Evolutionary conservation across 2,888 invertebrate genomes (phyloP), one percentile per base, ranked within the genome.

Genomic region (Temnothorax ravouxi): DNA sequence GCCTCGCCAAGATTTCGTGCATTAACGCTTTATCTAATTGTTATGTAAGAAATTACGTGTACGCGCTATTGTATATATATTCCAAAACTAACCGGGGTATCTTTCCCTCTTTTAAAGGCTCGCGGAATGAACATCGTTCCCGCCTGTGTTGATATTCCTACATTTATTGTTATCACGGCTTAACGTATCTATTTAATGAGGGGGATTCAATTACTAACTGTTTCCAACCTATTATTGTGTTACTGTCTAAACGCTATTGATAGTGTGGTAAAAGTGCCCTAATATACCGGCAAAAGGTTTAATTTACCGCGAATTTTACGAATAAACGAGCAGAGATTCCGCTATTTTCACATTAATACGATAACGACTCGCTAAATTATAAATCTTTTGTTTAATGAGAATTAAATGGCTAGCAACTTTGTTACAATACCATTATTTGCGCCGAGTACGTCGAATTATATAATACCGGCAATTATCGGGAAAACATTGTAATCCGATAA

Each of bases 351-450:
- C 74, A 47, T 44, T 77, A 82, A 82, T 62, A 47, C 77, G 56
- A 66, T 79, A 61, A 67, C 77, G 13, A 61, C 4, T 29, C 52
- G 67, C 9, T 79, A 69, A 79, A 83, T 83, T 79, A 79, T 83
- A 67, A 79, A 79, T 79, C 79, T 83, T 79, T 67, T 54, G 61
- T 69, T 83, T 83, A 83, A 79, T 69, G 62, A 62, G 79, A 71
- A 79, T 83, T 83, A 79, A 79, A 61, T 61, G 77, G 41, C 34
- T 67, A 69, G 44, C n/a, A 69, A 77, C 52, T 76, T 79, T 59
- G 62, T 83, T 77, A 44, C 52, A 25, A 38, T 79, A 79, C 69
- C 67, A 59, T 79, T 62, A 38, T 66, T 83, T 66, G 67, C 21
- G 62, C 62, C 34, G 44, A 34, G 21, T 21, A 71, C 29, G n/a